Evolutionary conservation across 2,113 vertebrate genomes (phyloP).

Genomic region (Lampris incognitus): DNA sequence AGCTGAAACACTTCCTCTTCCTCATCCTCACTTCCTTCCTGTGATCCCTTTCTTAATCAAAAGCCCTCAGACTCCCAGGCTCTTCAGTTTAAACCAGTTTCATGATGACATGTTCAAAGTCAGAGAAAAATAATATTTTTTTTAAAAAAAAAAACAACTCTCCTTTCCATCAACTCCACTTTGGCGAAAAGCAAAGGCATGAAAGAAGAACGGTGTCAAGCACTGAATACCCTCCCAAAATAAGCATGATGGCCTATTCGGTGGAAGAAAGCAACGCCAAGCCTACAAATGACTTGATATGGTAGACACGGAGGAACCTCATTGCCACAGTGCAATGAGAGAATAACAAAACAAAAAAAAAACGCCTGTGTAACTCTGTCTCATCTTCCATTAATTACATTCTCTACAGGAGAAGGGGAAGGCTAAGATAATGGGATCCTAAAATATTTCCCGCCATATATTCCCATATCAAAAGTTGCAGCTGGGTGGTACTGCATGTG

Average conservation of each 20-base stretch:
- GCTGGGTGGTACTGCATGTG: neutral
- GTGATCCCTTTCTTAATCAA: slow-evolving; percentile 22
- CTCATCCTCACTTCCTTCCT: neutral
- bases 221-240: slow-evolving; percentile 29
- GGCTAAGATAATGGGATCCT: slow-evolving; percentile 10
- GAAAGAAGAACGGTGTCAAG: slow-evolving; percentile 42
- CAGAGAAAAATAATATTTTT: neutral
- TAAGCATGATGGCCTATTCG: slow-evolving; percentile 20
- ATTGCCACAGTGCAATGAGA: neutral
- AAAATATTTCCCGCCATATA: slow-evolving; percentile 33
- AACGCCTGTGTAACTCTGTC: slow-evolving; percentile 8
- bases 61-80: slow-evolving; percentile 22
- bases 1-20: slow-evolving; percentile 21
- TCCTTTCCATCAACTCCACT: neutral
- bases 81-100: slow-evolving; percentile 48
- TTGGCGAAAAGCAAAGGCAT: slow-evolving; percentile 15
- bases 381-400: slow-evolving; percentile 29
- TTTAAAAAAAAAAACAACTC: slow-evolving; percentile 3
- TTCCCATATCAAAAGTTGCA: slow-evolving; percentile 32
- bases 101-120: slow-evolving; percentile 12
- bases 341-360: neutral
- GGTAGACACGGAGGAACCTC: neutral
- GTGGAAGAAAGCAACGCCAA: slow-evolving; percentile 11
- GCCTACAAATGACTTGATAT: neutral
- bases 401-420: slow-evolving; percentile 2